Percentiles rank a stretch among this genome's conserved stretches.
These are phyloP conservation scores for Gastracanthus pulcherrimus DNA, from an alignment of 2,888 invertebrate species.

Conservation along the genomic window DNA sequence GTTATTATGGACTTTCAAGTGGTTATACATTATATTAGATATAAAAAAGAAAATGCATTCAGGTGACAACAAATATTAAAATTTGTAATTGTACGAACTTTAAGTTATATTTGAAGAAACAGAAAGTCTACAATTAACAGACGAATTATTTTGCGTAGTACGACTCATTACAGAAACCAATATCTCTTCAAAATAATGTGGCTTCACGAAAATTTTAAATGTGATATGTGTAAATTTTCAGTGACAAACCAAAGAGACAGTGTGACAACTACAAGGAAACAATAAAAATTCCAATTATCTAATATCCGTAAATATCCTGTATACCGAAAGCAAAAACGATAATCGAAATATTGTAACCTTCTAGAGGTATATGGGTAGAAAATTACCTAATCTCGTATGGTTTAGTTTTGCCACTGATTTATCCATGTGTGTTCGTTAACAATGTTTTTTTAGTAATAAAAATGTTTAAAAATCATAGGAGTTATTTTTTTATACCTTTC, in stretches of 20 bases:
- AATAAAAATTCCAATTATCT: conserved; percentile 64
- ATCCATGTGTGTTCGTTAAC: conserved; percentile 81
- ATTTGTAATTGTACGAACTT: conserved; percentile 7
- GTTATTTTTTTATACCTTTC: conserved; percentile 2
- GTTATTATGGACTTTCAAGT: neutral
- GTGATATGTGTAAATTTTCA: conserved; percentile 34
- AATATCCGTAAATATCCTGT: conserved; percentile 73
- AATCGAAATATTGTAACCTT: conserved; percentile 73
- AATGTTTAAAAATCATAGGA: conserved; percentile 52
- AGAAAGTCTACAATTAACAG: neutral
- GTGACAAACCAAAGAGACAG: conserved; percentile 10
- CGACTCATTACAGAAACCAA: neutral
- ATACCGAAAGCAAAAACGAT: conserved; percentile 68
- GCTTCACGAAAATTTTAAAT: conserved; percentile 11
- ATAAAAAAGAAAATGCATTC: neutral
- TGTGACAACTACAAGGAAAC: conserved; percentile 32
- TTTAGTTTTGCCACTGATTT: conserved; percentile 76
- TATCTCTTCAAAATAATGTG: conserved; percentile 6
- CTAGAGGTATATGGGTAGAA: conserved; percentile 71
- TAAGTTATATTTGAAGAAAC: neutral
- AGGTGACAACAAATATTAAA: neutral
- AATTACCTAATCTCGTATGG: conserved; percentile 72
- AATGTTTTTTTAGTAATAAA: conserved; percentile 81
- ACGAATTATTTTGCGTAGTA: neutral
- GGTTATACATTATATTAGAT: neutral